phyloP scores from a whole-genome alignment of 2,888 invertebrate genomes.

The Choristoneura rosaceana region DNA sequence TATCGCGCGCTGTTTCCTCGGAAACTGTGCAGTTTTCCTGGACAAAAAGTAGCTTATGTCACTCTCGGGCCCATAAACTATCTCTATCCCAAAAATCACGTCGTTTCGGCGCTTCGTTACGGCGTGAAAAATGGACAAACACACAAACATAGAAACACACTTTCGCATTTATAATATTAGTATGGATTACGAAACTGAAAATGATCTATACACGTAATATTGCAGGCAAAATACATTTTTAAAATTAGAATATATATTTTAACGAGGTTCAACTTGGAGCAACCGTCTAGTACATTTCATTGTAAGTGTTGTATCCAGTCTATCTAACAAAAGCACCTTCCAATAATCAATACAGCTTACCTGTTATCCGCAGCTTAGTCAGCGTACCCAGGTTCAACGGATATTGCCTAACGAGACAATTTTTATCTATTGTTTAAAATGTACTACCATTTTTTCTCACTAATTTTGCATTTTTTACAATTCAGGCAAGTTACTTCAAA shows the following conservation, averaged over 20 bases:
- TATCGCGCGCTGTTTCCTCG: too few species aligned
- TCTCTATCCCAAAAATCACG: too few species aligned
- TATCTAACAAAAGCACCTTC: background rate
- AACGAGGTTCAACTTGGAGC: background rate
- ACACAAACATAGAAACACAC: too few species aligned
- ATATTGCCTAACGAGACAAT: slow-evolving; percentile 31
- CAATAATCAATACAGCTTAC: slow-evolving; percentile 11
- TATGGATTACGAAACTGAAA: too few species aligned
- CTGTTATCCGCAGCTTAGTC: slow-evolving; percentile 13
- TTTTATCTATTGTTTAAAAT: slow-evolving; percentile 33
- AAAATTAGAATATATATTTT: background rate
- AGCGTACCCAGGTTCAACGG: slow-evolving; percentile 17
- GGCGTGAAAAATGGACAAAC: too few species aligned
- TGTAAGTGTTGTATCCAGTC: background rate
- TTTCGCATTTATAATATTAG: too few species aligned
- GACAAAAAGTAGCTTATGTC: too few species aligned
- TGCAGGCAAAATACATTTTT: background rate
- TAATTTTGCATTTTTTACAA: background rate
- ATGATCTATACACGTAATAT: background rate
- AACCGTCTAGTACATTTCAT: background rate
- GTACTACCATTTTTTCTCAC: background rate
- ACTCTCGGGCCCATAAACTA: too few species aligned
- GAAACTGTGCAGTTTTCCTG: too few species aligned
- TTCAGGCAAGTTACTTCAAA: background rate
- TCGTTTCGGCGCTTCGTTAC: too few species aligned